phyloP scores from a whole-genome alignment of 2,113 vertebrate genomes.

The Plectropomus leopardus region DNA sequence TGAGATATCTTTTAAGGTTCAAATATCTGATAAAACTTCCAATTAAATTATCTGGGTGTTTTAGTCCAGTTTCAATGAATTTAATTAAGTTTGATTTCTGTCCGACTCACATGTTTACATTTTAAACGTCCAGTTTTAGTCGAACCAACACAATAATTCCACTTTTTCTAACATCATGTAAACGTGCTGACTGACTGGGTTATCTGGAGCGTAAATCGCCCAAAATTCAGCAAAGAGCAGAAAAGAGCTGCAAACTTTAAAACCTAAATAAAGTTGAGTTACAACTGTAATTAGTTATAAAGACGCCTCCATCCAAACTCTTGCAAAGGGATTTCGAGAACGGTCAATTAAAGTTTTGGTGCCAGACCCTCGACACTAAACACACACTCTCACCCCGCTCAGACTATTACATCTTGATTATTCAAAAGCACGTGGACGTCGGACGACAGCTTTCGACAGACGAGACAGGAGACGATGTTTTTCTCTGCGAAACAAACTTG shows the following conservation, averaged over 20 bases:
- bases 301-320: background rate
- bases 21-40: too few relatives aligned
- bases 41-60: too few relatives aligned
- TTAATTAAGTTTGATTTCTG: too few relatives aligned
- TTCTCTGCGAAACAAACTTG: constrained; percentile 2
- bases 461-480: background rate
- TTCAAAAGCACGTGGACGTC: background rate
- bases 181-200: background rate
- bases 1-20: too few relatives aligned
- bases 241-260: background rate
- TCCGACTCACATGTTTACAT: too few relatives aligned
- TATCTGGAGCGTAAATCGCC: background rate
- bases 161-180: too few relatives aligned
- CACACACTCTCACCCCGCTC: background rate
- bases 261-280: background rate
- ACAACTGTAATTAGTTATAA: background rate
- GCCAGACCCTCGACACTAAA: background rate
- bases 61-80: too few relatives aligned
- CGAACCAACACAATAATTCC: too few relatives aligned
- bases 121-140: too few relatives aligned
- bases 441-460: too few relatives aligned
- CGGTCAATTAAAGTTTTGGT: background rate
- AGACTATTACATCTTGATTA: background rate
- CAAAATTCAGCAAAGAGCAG: background rate
- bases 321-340: background rate